Percentiles rank a stretch among this genome's conserved stretches.
Conservation (phyloP, 2,888 invertebrate genomes). For the Ophion ventricosus region DNA sequence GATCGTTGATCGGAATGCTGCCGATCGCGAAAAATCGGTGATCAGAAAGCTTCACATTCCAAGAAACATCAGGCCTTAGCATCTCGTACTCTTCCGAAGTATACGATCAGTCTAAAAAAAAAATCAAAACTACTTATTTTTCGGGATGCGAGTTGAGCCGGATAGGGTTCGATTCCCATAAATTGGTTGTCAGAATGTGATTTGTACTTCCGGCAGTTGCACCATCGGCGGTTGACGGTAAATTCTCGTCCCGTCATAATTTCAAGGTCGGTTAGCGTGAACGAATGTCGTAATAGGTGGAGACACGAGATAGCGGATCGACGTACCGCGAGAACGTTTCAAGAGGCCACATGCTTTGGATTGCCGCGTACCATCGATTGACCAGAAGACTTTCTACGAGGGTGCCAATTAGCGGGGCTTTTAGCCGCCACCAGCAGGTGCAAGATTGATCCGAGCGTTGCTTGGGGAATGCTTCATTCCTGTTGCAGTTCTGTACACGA, state of each 20-base stretch:
- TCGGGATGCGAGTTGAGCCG: too few relatives aligned
- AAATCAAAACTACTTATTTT: too few relatives aligned
- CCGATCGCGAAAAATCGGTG: too few relatives aligned
- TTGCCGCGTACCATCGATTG: background rate
- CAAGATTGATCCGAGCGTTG: background rate
- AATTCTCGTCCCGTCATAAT: slow-evolving; percentile 68
- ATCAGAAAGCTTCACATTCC: too few relatives aligned
- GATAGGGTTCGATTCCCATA: background rate
- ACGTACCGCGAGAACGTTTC: background rate
- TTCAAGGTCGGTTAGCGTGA: slow-evolving; percentile 74
- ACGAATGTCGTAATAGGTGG: too few relatives aligned
- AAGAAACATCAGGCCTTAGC: too few relatives aligned
- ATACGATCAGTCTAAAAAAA: too few relatives aligned
- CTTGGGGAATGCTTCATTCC: background rate
- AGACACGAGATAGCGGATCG: slow-evolving; percentile 13
- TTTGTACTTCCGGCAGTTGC: slow-evolving; percentile 34
- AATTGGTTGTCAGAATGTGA: slow-evolving; percentile 6
- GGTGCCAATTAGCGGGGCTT: background rate
- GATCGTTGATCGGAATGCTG: too few relatives aligned
- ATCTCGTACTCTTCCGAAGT: too few relatives aligned
- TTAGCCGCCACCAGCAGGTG: slow-evolving; percentile 1
- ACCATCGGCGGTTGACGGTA: slow-evolving; percentile 50
- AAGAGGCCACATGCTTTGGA: background rate
- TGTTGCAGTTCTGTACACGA: slow-evolving; percentile 6
- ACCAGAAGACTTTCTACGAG: background rate